Evolutionary conservation across 2,888 invertebrate species (phyloP), one percentile per base, ranked within the genome.

Genomic region (Yponomeuta evonymella): DNA sequence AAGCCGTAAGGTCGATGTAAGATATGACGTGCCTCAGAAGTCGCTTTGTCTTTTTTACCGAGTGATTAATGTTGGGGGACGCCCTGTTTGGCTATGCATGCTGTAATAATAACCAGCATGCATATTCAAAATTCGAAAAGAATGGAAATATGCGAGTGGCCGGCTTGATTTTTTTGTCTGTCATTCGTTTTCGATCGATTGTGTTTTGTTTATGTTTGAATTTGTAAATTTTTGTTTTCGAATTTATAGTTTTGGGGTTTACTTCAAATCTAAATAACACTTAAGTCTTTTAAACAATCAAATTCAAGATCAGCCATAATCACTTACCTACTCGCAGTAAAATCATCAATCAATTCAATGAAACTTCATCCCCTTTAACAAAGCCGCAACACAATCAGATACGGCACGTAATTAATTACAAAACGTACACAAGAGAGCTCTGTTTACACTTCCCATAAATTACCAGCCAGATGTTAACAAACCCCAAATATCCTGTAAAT

Each of bases 21-120:
- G 90, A 91, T 90, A 90, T 77, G 78, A 78, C 78, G 78, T 77
- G 78, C 76, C 75, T 78, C 77, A 79, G 81, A 80, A 81, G 81
- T 83, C 79, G 81, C 87, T 90, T 90, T 91, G 91, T 92, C 92
- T 91, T 92, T 91, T 92, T 90, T 90, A 88, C 87, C 51, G 86
- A 86, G 84, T 92, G 91, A 92, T 90, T 92, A 89, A 92, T 90
- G 89, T 85, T 75, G 76, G 79, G 79, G 79, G 79, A 75, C 79
- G 81, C 81, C 81, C 78, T 58, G 77, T 81, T 81, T 79, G 81
- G 79, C 79, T 78, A 85, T 88, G 83, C 83, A 86, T 88, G 85
- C 87, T 30, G 64, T 64, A 23, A 64, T 23, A 64, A 29, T 64
- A 64, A 64, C 30, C 29, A 30, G 23, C 64, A 64, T 23, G 11